These are phyloP conservation scores for Heliornis fulica DNA, from an alignment of 2,113 vertebrate species.

Conservation along the genomic window DNA sequence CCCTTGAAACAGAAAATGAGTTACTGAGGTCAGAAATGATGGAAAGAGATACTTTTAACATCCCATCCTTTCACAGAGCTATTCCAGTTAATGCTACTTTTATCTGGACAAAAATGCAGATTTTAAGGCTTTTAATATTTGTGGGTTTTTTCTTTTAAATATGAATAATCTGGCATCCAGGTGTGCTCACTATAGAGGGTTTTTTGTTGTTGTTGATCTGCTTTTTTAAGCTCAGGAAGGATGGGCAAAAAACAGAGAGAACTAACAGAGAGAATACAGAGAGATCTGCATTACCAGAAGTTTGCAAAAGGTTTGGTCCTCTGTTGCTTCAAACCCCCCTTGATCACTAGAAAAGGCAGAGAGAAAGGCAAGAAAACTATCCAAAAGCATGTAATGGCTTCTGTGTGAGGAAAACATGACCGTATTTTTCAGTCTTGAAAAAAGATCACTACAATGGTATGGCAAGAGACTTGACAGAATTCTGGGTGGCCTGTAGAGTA, in stretches of 20 bases:
- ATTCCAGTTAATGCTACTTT: background rate
- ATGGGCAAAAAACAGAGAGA: background rate
- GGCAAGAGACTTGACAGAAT: background rate
- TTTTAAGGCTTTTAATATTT: background rate
- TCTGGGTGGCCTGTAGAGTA: background rate
- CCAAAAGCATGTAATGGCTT: background rate
- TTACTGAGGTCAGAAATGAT: background rate
- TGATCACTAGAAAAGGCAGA: background rate
- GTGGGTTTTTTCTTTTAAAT: background rate
- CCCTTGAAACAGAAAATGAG: slow-evolving; percentile 1
- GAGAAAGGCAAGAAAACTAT: background rate
- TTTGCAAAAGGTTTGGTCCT: background rate
- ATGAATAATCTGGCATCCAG: background rate
- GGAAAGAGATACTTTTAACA: background rate
- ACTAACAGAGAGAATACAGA: background rate
- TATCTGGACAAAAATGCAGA: background rate
- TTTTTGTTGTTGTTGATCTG: background rate
- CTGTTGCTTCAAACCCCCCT: background rate
- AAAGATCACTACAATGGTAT: background rate
- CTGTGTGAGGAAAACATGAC: background rate
- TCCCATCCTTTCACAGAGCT: background rate
- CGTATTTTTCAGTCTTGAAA: background rate
- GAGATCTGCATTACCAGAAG: background rate
- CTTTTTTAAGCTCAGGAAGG: background rate
- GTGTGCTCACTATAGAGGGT: background rate